These are phyloP conservation scores for Phenganax marumi DNA, from an alignment of 92 coral and sea anemone species.

Conservation along the genomic window DNA sequence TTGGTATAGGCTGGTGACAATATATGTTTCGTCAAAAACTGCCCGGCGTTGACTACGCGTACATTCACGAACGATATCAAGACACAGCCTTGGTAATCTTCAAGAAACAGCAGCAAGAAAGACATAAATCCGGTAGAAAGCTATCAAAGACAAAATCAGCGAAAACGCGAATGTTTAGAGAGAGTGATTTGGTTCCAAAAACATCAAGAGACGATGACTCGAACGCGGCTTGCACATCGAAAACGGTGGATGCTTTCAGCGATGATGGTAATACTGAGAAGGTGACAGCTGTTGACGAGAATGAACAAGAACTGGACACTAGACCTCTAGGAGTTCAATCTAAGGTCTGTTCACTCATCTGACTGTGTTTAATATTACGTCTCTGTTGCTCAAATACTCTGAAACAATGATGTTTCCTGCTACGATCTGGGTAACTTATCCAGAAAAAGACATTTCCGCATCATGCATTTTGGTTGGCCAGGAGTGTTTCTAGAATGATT, in stretches of 20 bases:
- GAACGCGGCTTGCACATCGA: neutral
- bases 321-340: conserved; percentile 25
- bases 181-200: no score
- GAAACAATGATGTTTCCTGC: neutral
- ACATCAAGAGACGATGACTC: neutral
- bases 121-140: neutral
- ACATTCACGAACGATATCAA: conserved; percentile 67
- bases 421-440: no score
- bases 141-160: neutral
- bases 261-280: neutral
- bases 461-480: no score
- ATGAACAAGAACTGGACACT: neutral
- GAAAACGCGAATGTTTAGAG: neutral
- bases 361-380: neutral
- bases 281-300: neutral
- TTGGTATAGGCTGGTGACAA: no score
- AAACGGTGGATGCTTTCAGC: neutral
- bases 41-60: conserved; percentile 34
- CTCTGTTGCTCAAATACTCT: neutral
- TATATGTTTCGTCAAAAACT: conserved; percentile 19
- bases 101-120: conserved; percentile 54
- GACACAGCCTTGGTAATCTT: conserved; percentile 65
- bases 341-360: conserved; percentile 37
- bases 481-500: no score
- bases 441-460: no score